These are phyloP conservation scores for Drosophila vallismaia DNA, from an alignment of 2,888 invertebrate genomes.

Conservation along the genomic window DNA sequence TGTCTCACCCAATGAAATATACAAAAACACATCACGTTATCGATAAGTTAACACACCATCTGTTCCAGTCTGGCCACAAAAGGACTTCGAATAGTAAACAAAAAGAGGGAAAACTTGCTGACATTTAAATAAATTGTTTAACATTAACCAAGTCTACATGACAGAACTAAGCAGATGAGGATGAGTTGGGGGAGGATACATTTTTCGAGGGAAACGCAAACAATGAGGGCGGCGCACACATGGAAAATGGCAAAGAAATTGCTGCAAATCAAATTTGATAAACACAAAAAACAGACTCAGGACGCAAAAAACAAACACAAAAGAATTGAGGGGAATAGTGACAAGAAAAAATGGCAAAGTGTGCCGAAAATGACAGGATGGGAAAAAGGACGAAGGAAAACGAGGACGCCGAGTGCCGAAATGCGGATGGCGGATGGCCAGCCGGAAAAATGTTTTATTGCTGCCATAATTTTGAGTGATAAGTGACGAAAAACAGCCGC, in stretches of 20 bases:
- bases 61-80: constrained; percentile 17
- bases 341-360: constrained; percentile 78
- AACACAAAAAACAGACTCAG: constrained; percentile 56
- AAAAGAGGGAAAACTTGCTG: constrained; percentile 56
- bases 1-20: background rate
- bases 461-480: constrained; percentile 81
- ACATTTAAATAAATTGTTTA: constrained; percentile 78
- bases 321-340: constrained; percentile 65
- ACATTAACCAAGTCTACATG: constrained; percentile 61
- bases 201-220: constrained; percentile 23
- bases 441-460: constrained; percentile 79
- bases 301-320: constrained; percentile 46
- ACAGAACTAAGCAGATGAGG: constrained; percentile 67
- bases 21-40: constrained; percentile 24
- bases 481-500: constrained; percentile 75
- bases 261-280: constrained; percentile 81
- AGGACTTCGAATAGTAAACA: constrained; percentile 30
- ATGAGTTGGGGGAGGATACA: constrained; percentile 4
- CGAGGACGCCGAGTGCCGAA: constrained; percentile 36
- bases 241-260: constrained; percentile 77
- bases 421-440: constrained; percentile 43
- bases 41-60: constrained; percentile 37
- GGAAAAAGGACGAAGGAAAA: constrained; percentile 33
- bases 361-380: constrained; percentile 68
- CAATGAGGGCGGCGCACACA: constrained; percentile 57